Evolutionary conservation across 2,797 vertebrate genomes (phyloP), one percentile per base, ranked within the genome.

Genomic region (Ptychadena robeensis): DNA sequence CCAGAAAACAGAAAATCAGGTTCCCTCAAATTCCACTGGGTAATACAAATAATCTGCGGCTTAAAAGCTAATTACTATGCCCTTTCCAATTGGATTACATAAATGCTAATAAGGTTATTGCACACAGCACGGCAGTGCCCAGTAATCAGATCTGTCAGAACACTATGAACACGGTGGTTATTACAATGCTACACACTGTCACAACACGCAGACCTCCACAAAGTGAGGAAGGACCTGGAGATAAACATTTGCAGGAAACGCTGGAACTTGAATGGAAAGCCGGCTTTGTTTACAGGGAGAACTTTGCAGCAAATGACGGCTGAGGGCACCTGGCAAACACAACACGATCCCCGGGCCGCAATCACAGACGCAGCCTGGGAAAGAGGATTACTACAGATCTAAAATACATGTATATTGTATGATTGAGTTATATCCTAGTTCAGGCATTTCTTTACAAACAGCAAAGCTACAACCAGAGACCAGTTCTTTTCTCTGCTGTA

Each of bases 21-120:
- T 37, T 63, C 14, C 28, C n/a, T 14, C 9, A 87, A 85, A 81
- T 44, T 70, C 82, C 37, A 66, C 35, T 65, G 73, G 34, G 9
- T 74, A 86, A 83, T 10, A 37, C 77, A 82, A 88, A 79, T 80
- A 82, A 86, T 31, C 66, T 15, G 9, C 30, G 0, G 5, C 4
- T 80, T 22, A 82, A 40, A 82, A 71, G 64, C 37, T 70, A 38
- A 85, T 86, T 85, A 73, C 35, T 31, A 35, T 37, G 83, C 83
- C 32, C 64, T 48, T 75, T 82, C 61, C 34, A 40, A 15, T 15
- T 15, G 57, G 79, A 84, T 84, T 77, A 75, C 32, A 59, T 7
- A 4, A 76, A 74, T 0, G 0, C 71, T 37, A 37, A 44, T 0
- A 2, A 59, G 22, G 32, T 83, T 30, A 28, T 32, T 40, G 0